Percentiles rank a stretch among this genome's conserved stretches.
These are phyloP conservation scores for Aphelocoma californica DNA, from an alignment of 2,797 vertebrate species.

Conservation along the genomic window DNA sequence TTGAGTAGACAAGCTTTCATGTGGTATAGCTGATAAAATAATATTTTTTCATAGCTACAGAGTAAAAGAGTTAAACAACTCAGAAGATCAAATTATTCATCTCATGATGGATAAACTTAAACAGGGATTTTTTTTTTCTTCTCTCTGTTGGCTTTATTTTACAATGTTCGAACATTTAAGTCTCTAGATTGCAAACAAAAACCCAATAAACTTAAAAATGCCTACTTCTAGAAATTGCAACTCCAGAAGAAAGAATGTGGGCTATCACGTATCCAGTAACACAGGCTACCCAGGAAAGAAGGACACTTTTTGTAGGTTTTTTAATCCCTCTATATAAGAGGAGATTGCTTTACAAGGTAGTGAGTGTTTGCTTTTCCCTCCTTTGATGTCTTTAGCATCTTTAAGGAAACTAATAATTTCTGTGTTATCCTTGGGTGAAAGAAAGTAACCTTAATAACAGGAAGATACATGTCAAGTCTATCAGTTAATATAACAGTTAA, in stretches of 20 bases:
- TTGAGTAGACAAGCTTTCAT: background rate
- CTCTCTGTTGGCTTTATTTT: background rate
- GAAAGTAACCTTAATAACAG: conserved; percentile 9
- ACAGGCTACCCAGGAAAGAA: background rate
- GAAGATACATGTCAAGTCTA: conserved; percentile 19
- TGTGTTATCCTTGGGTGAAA: background rate
- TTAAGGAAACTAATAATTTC: conserved; percentile 20
- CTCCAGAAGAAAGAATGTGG: background rate
- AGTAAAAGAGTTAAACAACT: background rate
- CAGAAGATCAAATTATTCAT: background rate
- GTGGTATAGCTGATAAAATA: background rate
- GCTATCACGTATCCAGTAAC: background rate
- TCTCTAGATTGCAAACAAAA: background rate
- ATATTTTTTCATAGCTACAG: background rate
- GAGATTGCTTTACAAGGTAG: background rate
- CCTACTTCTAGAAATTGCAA: background rate
- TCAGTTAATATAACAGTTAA: background rate
- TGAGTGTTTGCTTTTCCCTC: background rate
- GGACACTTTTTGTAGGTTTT: background rate
- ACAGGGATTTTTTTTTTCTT: background rate
- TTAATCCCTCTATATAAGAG: background rate
- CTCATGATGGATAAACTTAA: background rate
- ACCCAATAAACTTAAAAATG: background rate
- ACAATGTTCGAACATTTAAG: background rate
- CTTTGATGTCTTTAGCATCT: background rate